Conservation (phyloP, 2,113 vertebrate genomes). For the Python bivittatus region DNA sequence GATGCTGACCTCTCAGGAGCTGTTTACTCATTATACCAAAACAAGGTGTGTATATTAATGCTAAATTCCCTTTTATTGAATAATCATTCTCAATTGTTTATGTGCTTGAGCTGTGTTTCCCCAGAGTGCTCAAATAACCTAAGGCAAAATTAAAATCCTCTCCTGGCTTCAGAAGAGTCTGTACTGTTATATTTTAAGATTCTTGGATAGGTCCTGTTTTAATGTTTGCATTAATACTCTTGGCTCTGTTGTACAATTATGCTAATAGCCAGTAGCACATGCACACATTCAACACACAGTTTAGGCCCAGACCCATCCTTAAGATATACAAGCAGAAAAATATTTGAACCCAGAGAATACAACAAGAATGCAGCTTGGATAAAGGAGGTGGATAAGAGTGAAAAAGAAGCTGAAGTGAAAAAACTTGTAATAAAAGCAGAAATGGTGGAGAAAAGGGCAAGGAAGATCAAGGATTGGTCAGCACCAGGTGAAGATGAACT, state of each 20-base stretch:
- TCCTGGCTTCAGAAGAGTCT: not conserved
- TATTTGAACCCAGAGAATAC: too few species aligned
- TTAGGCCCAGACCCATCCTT: not conserved
- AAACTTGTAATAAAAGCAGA: too few species aligned
- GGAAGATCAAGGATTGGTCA: too few species aligned
- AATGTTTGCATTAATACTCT: not conserved
- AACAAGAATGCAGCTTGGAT: too few species aligned
- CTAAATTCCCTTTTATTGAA: conserved; percentile 17
- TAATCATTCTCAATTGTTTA: conserved; percentile 23
- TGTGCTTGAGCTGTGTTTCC: not conserved
- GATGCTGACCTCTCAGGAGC: conserved; percentile 1
- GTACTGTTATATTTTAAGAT: not conserved
- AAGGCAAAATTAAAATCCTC: conserved; percentile 6
- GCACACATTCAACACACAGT: not conserved
- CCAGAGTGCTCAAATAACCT: not conserved
- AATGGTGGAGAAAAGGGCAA: too few species aligned
- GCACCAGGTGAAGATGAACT: too few species aligned
- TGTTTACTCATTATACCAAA: conserved; percentile 24
- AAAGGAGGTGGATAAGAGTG: too few species aligned
- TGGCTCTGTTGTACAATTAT: conserved; percentile 5
- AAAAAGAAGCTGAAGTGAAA: too few species aligned
- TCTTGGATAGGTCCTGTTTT: conserved; percentile 8
- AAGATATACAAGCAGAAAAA: not conserved
- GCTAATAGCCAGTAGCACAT: not conserved
- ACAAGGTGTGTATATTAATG: conserved; percentile 22